Evolutionary conservation across 2,888 invertebrate genomes (phyloP).

Genomic region (Andrena camellia): DNA sequence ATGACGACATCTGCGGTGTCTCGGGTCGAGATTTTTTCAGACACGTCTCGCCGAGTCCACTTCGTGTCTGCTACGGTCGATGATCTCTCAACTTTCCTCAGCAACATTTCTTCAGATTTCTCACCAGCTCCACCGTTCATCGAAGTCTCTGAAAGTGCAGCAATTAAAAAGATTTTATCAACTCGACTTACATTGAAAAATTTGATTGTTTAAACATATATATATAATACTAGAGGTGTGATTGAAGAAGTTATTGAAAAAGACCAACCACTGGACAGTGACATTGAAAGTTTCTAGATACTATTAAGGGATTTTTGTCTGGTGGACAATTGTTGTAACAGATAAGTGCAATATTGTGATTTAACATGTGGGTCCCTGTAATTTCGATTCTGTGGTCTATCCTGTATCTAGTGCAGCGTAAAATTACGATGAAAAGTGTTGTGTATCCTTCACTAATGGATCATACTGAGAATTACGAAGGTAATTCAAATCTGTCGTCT

Average conservation of each 20-base stretch:
- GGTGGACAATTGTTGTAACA: background rate
- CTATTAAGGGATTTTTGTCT: background rate
- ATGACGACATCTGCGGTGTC: constrained; percentile 43
- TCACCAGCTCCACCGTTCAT: background rate
- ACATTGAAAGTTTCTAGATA: background rate
- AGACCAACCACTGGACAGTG: background rate
- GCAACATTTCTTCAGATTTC: constrained; percentile 26
- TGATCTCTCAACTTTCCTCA: constrained; percentile 42
- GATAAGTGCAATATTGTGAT: background rate
- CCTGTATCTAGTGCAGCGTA: constrained; percentile 73
- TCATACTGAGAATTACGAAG: constrained; percentile 25
- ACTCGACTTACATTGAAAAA: background rate
- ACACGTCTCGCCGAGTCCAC: constrained; percentile 38
- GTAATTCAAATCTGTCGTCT: constrained; percentile 40
- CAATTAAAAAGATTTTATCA: background rate
- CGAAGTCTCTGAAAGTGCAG: background rate
- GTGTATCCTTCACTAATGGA: constrained; percentile 20
- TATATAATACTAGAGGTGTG: background rate
- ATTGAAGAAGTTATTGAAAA: background rate
- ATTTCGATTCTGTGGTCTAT: constrained; percentile 76
- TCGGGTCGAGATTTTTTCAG: constrained; percentile 47
- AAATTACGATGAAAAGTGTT: constrained; percentile 38
- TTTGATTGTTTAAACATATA: background rate
- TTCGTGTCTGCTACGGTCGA: constrained; percentile 45
- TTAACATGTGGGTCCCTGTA: constrained; percentile 78